Evolutionary conservation across 2,113 vertebrate species (phyloP), one percentile per base, ranked within the genome.

Genomic region (Corythornis cristatus): DNA sequence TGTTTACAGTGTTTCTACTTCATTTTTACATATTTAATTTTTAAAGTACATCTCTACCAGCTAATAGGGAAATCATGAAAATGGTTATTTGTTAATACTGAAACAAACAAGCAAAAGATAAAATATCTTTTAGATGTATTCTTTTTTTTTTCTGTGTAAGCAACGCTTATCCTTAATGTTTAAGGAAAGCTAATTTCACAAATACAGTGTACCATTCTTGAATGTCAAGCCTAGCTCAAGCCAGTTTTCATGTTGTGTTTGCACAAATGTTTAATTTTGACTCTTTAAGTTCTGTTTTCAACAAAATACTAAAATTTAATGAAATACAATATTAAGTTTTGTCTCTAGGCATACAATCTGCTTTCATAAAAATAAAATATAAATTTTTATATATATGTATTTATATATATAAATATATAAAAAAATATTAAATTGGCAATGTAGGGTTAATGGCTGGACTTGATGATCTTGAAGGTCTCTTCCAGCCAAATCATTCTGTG

Each of bases 21-120:
- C 2, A 37, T 37, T 37, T 65, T 48, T 21, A 8, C 14, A 0
- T 7, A 4, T 42, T 48, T 57, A 7, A 5, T 25, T 54, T 71
- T 35, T 58, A 14, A 1, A 3, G 2, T 31, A 13, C 6, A 0
- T 19, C 21, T 33, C 12, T 43, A 3, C 16, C 17, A 3, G 4
- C 9, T 51, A 9, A 20, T 6, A 26, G 25, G 2, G 3, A 22
- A 68, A 76, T 17, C 15, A 11, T 9, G 11, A 15, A 37, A 56
- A 7, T 3, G 14, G 10, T 22, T 71, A 2, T 21, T 61, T 71
- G 8, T 42, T 28, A 28, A 37, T 22, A 11, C 5, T 26, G 11
- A 46, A 65, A 42, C 22, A 16, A 28, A 67, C 25, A 48, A 29
- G 21, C 9, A 35, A 23, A 6, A 51, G 3, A n/a, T 6, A 37